A percentile compares a stretch with the other conserved stretches of the same genome.
Conservation (phyloP, 2,113 vertebrate genomes). For the Chiloscyllium plagiosum region DNA sequence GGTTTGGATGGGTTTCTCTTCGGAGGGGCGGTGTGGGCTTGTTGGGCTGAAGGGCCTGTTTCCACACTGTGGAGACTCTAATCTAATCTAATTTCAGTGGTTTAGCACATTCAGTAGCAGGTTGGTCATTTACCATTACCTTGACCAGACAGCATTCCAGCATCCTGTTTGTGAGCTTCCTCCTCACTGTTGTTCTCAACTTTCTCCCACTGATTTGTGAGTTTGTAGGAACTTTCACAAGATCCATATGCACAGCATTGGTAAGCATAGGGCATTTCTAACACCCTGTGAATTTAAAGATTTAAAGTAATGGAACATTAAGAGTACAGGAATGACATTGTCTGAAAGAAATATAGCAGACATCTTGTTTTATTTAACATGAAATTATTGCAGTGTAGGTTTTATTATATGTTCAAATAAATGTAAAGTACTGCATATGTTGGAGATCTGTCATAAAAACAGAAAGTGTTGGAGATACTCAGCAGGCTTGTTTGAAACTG, state of each 20-base stretch:
- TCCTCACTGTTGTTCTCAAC: slow-evolving; percentile 62
- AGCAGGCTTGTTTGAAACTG: no score
- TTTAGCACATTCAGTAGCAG: background rate
- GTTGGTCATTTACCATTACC: slow-evolving; percentile 51
- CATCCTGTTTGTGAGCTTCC: slow-evolving; percentile 59
- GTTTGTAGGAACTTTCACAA: slow-evolving; percentile 67
- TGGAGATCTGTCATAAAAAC: no score
- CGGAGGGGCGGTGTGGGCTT: no score
- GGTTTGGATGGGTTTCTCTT: no score
- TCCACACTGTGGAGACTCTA: no score
- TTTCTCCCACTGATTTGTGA: slow-evolving; percentile 60
- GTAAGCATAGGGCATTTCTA: slow-evolving; percentile 90
- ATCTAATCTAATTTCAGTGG: no score
- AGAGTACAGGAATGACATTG: background rate
- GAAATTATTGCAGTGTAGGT: background rate
- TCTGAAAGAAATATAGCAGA: background rate
- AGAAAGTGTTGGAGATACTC: no score
- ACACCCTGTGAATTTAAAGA: slow-evolving; percentile 60
- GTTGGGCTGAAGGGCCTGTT: no score
- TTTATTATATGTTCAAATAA: no score
- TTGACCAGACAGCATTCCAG: slow-evolving; percentile 58
- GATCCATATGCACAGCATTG: slow-evolving; percentile 83
- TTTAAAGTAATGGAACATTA: background rate
- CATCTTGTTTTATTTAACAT: background rate
- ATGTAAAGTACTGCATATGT: no score